These are phyloP conservation scores for Apocheima hispidaria DNA, from an alignment of 2,888 invertebrate species.

Conservation along the genomic window DNA sequence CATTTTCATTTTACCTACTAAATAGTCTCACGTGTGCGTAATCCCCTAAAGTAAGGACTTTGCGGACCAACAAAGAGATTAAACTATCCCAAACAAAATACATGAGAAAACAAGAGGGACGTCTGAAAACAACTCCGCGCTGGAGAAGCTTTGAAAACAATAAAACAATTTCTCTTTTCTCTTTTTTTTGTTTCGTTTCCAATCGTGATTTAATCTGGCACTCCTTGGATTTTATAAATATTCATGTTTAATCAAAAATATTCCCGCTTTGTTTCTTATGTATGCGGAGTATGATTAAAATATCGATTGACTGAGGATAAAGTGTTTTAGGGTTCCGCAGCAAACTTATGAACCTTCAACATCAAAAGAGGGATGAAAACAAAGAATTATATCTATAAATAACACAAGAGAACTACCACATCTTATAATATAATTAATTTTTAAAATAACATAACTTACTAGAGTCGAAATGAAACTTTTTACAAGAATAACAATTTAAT, in stretches of 20 bases:
- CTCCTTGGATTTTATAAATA: conserved; percentile 15
- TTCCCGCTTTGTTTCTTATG: conserved; percentile 6
- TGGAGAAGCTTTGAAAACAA: background rate
- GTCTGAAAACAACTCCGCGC: background rate
- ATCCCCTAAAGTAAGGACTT: conserved; percentile 1
- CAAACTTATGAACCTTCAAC: background rate
- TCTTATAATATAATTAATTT: no score
- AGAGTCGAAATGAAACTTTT: no score
- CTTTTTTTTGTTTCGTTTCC: no score
- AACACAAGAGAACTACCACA: no score
- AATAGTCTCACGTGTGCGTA: conserved; percentile 3
- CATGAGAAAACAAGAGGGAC: background rate
- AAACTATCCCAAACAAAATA: background rate
- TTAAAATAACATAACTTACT: no score
- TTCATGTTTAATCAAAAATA: conserved; percentile 15
- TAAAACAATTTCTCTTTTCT: conserved; percentile 14
- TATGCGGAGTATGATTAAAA: background rate
- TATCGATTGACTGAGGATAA: background rate
- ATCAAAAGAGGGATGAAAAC: no score
- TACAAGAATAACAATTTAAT: no score
- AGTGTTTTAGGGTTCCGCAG: background rate
- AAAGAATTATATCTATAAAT: no score
- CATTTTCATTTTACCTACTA: background rate
- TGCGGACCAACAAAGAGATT: conserved; percentile 8
- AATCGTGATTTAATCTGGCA: conserved; percentile 18